Evolutionary conservation across 2,888 invertebrate genomes (phyloP).

Genomic region (Chymomyza amoena): DNA sequence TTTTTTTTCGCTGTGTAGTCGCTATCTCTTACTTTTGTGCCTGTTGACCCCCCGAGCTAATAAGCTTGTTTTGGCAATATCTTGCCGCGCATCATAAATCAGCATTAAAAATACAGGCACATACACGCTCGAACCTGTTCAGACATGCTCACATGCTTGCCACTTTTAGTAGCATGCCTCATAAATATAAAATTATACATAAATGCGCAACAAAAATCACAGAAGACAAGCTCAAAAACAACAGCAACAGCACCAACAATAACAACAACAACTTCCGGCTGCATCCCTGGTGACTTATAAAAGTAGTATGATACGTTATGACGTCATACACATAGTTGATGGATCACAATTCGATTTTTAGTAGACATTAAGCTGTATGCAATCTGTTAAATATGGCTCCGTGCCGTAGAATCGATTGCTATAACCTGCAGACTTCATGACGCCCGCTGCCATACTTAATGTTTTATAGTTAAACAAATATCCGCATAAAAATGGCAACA

Average conservation of each 20-base stretch:
- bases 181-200: slow-evolving; percentile 70
- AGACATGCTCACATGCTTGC: slow-evolving; percentile 16
- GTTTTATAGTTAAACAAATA: slow-evolving; percentile 56
- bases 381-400: slow-evolving; percentile 50
- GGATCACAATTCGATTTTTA: slow-evolving; percentile 70
- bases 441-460: neutral
- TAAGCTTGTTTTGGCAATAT: slow-evolving; percentile 14
- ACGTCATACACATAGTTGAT: slow-evolving; percentile 52
- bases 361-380: slow-evolving; percentile 65
- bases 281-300: neutral
- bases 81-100: slow-evolving; percentile 50
- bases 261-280: slow-evolving; percentile 3
- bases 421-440: neutral
- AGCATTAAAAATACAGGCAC: slow-evolving; percentile 54
- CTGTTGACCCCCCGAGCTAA: neutral
- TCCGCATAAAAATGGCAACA: slow-evolving; percentile 48
- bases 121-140: slow-evolving; percentile 41
- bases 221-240: slow-evolving; percentile 37
- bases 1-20: neutral
- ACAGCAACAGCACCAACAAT: no score
- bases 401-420: neutral
- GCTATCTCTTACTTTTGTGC: neutral
- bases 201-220: slow-evolving; percentile 66
- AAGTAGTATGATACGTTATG: slow-evolving; percentile 15
- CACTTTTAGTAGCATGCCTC: slow-evolving; percentile 61